Evolutionary conservation across 2,113 vertebrate species (phyloP), one percentile per base, ranked within the genome.

Genomic region (Potamarius usumacintae): DNA sequence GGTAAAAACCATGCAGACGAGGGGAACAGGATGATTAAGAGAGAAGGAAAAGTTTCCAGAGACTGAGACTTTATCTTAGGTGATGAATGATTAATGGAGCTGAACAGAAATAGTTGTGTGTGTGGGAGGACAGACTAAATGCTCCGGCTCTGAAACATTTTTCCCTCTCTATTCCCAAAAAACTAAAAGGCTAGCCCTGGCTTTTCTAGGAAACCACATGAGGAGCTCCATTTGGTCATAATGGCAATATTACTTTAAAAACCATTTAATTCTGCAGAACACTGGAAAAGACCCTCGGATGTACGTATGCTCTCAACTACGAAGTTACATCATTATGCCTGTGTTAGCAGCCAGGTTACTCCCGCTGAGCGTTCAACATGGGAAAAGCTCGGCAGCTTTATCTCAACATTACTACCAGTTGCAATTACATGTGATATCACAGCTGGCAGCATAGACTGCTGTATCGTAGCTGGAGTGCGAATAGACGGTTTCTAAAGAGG

Each of bases 1-100:
- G 50, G 14, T 60, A 71, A 87, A 83, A 84, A 81, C 4, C 22
- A 48, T n/a, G 27, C 18, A 55, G 15, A 30, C 27, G 4, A 82
- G 72, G n/a, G 0, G 27, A 50, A 52, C 42, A 50, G n/a, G 17
- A 57, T 84, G 85, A 84, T 58, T 63, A 80, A 85, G 72, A 84
- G 63, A 17, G 25, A 83, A 52, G 58, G 22, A 52, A 83, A 86
- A 34, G 53, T 57, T 89, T 86, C 74, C 69, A 53, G 89, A 91
- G 71, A 87, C 85, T 85, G 57, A 76, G n/a, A 65, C 22, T 88
- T 77, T 88, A 89, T 92, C 88, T 71, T 88, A 83, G 90, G 72
- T 79, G 82, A 83, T 88, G 69, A 91, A 93, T 93, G 85, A 94
- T 94, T 93, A 91, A 94, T 90, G 9, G 76, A 87, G 85, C 87